A percentile compares a stretch with the other conserved stretches of the same genome.
These are phyloP conservation scores for Andrena chrysosceles DNA, from an alignment of 2,888 invertebrate genomes.

Conservation along the genomic window DNA sequence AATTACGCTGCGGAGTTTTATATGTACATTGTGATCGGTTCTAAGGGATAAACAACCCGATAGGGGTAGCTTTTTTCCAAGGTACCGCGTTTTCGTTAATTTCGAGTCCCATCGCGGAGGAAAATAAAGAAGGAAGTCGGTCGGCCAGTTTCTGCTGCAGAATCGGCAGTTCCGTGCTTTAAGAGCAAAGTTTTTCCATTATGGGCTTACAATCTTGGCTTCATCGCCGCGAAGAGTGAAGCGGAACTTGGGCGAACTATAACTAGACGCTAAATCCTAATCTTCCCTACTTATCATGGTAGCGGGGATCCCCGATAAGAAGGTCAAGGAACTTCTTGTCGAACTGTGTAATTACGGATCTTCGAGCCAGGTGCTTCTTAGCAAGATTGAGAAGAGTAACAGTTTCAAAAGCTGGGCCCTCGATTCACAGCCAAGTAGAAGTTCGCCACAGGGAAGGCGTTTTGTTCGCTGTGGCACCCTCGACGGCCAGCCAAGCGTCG, in stretches of 20 bases:
- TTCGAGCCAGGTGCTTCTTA: neutral
- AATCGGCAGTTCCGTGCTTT: conserved; percentile 16
- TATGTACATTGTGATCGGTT: neutral
- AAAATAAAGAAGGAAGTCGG: conserved; percentile 4
- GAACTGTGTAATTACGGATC: conserved; percentile 4
- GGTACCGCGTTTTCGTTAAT: neutral
- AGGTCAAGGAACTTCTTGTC: conserved; percentile 1
- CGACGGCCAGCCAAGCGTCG: neutral
- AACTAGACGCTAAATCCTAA: conserved; percentile 28
- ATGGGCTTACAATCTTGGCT: conserved; percentile 37
- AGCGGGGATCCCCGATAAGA: neutral
- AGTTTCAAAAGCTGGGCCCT: neutral
- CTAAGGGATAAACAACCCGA: neutral
- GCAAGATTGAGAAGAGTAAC: neutral
- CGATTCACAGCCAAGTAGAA: conserved; percentile 14
- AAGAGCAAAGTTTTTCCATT: conserved; percentile 44
- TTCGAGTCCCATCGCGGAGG: neutral
- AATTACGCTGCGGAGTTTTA: neutral
- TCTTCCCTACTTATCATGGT: conserved; percentile 21
- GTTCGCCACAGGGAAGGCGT: conserved; percentile 5
- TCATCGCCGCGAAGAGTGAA: neutral
- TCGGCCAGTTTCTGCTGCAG: neutral
- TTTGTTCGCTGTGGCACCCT: neutral
- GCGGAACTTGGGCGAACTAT: conserved; percentile 4
- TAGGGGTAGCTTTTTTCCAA: neutral